Evolutionary conservation across 2,113 vertebrate species (phyloP), one percentile per base, ranked within the genome.

Genomic region (Mobula birostris): DNA sequence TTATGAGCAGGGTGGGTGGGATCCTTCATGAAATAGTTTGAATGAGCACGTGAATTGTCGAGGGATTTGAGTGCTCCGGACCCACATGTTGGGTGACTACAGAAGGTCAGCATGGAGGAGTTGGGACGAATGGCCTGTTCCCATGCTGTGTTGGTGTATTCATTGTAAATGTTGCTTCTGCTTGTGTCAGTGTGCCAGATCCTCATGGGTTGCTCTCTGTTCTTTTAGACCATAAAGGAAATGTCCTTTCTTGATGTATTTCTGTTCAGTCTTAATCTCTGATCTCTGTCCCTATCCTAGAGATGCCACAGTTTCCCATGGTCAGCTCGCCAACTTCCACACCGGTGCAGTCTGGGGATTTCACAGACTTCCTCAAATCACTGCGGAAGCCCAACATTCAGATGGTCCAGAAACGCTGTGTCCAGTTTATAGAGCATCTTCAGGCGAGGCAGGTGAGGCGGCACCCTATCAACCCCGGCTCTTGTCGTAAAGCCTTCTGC

Each of bases 321-420:
- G 96, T 96, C 94, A 96, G 95, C 61, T 97, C 95, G 29, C 96
- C 96, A 94, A 96, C 94, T 80, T 96, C 97, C 7, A 95, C 97
- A 92, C 95, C 96, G 1, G 48, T 85, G 6, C 36, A 27, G 6
- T 58, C 82, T 58, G 96, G 97, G 6, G 97, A 97, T 94, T 98
- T 98, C 95, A 95, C 97, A 0, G 95, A 96, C 66, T 98, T 98
- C 94, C 96, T 98, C 0, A 98, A 98, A 95, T 95, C 97, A 24
- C 95, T 98, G 0, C 95, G 95, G 24, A 97, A 96, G 58, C 95
- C 96, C 7, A 87, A 96, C 21, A 97, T 96, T 56, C 97, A 97
- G 56, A 78, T 56, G 17, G 48, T 95, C 72, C 63, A 76, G 12
- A 85, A 94, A 48, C 95, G 95, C 79, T 98, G 97, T 94, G 96